These are phyloP conservation scores for Epinotia bilunana DNA, from an alignment of 2,888 invertebrate genomes.

Conservation along the genomic window DNA sequence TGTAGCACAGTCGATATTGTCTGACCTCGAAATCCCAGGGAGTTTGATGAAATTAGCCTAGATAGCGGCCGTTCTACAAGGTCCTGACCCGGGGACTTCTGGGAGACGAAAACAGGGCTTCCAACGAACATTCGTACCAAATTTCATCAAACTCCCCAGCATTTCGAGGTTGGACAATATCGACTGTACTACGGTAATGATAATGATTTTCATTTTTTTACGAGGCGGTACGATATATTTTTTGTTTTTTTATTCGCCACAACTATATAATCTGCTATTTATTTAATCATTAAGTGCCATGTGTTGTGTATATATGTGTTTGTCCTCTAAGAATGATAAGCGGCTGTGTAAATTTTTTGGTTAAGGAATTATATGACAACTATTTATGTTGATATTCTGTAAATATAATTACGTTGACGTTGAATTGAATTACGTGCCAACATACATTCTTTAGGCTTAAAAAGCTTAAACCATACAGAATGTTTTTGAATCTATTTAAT, in stretches of 20 bases:
- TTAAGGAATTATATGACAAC: not conserved
- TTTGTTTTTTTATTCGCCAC: not conserved
- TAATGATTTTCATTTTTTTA: slow-evolving; percentile 5
- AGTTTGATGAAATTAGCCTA: no score
- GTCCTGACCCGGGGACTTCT: no score
- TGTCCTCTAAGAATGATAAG: slow-evolving; percentile 7
- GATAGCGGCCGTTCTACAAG: no score
- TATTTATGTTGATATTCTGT: slow-evolving; percentile 14
- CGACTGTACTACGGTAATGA: no score
- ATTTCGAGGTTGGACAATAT: no score
- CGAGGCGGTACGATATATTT: not conserved
- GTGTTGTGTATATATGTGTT: slow-evolving; percentile 21
- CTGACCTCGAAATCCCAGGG: no score
- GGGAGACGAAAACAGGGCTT: no score
- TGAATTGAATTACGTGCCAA: no score
- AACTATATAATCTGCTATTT: not conserved
- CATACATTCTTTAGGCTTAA: not conserved
- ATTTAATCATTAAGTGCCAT: not conserved
- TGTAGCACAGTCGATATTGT: not conserved
- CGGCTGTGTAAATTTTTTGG: slow-evolving; percentile 21
- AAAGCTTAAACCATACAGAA: not conserved
- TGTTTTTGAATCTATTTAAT: not conserved
- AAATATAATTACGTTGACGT: not conserved
- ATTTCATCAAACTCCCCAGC: no score
- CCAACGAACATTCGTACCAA: no score